Base-by-base conservation (phyloP, 1,140 invertebrate species). In the Cyphomyrmex costatus region DNA sequence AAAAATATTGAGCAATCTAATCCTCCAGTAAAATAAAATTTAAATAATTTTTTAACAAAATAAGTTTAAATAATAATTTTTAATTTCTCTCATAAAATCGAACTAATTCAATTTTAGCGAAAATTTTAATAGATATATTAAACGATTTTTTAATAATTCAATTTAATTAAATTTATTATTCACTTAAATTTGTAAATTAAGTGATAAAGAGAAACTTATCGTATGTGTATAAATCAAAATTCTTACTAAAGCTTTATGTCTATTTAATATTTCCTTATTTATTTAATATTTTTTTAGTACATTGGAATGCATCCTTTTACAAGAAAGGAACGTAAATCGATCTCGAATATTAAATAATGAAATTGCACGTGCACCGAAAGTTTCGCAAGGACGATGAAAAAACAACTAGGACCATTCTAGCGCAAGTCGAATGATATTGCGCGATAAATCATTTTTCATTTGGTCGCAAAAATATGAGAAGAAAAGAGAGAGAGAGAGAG, bases 331-430 rank as follows among this genome's bases (percentile, higher is more conserved):
- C 42, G 27, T 56, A 42, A 16, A 58, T 63, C 77, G 77, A n/a
- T n/a, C 85, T 89, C 71, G 58, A 36, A 89, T 84, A 82, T 73
- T 91, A 91, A 89, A 84, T 70, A 79, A 65, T 78, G 12, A 66
- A 56, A 73, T 82, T 79, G 27, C 36, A 10, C 60, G 83, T 74
- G 70, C 56, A 82, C 53, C 46, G 51, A 90, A 90, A 89, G 36
- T 90, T 90, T 86, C 68, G 63, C 53, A 36, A 68, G 63, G 74
- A 53, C 85, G 61, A 89, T n/a, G 74, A 87, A 65, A 79, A 88
- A 90, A 86, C 56, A 53, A 53, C 36, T 51, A 63, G 70, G 16
- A 78, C 19, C 53, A 61, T 77, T 84, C n/a, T 76, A 42, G 36
- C 58, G 5, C 14, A 70, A 33, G 19, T 3, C 21, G 27, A 74